Evolutionary conservation across 2,113 vertebrate genomes (phyloP), one percentile per base, ranked within the genome.

Genomic region (Pseudopodoces humilis): DNA sequence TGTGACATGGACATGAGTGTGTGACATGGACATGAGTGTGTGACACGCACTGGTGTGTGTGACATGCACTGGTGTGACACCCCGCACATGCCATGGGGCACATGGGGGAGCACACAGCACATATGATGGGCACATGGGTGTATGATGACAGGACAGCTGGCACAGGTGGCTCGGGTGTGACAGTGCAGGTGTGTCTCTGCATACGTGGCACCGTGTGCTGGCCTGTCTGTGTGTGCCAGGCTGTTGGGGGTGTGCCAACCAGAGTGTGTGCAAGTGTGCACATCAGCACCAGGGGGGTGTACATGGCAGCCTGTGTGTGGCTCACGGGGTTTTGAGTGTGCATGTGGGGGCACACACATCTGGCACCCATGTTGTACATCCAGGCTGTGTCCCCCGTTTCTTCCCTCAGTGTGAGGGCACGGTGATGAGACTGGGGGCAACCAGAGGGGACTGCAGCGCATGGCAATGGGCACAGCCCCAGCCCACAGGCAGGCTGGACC

Each of bases 391-490:
- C 15, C 27, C 16, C 15, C 0, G 0, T 56, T 65, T 90, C 37
- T n/a, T n/a, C 22, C 5, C 13, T 83, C 4, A 3, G 44, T 11
- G 64, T 35, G 49, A 35, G 60, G 30, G 35, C 1, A 3, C 24
- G 12, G 14, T 13, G 20, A 2, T 6, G 70, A 19, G 33, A 14
- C 10, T 4, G 13, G 39, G 27, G 14, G 10, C 49, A 60, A 13
- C 30, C 28, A 46, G 20, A 9, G 2, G 6, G 7, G 10, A 8
- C 7, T 65, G 23, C 0, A 0, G 41, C 50, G 37, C 58, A 12
- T 0, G 0, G 33, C 1, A 3, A 4, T 12, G 25, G n/a, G 12
- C 5, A 21, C 27, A 43, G 70, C 23, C 43, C 10, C 0, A 0
- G 15, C 7, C 18, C 10, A 9, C 1, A 5, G 39, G 7, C 28